These are phyloP conservation scores for Nasonia longicornis DNA, from an alignment of 1,140 invertebrate species.

Conservation along the genomic window DNA sequence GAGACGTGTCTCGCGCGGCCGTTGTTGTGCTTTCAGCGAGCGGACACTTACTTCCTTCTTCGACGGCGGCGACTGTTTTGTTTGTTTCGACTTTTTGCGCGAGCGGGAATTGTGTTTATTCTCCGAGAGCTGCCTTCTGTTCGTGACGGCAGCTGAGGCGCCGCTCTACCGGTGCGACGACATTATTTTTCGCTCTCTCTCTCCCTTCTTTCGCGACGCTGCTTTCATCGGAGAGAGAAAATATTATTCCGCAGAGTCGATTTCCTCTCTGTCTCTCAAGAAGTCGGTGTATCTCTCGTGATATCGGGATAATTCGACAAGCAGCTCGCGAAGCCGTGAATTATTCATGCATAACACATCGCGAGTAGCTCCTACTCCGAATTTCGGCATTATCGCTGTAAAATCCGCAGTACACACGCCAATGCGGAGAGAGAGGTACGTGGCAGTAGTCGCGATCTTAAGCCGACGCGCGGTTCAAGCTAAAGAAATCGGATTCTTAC, in stretches of 20 bases:
- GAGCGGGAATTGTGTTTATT: not conserved
- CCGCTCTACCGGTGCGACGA: not conserved
- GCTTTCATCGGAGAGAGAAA: not conserved
- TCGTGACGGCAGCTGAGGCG: no score
- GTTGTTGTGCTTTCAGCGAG: no score
- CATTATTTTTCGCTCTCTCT: not conserved
- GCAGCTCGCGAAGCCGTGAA: not conserved
- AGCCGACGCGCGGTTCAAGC: not conserved
- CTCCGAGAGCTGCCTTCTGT: not conserved
- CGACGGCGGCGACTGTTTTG: not conserved
- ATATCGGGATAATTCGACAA: not conserved
- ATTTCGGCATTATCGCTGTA: not conserved
- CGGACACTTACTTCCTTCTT: not conserved
- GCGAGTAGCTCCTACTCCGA: not conserved
- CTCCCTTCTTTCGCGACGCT: not conserved
- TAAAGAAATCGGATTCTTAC: constrained; percentile 32
- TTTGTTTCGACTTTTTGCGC: not conserved
- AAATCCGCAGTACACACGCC: not conserved
- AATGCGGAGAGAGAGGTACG: not conserved
- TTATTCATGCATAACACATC: constrained; percentile 14
- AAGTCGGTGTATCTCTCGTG: not conserved
- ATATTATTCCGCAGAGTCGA: not conserved
- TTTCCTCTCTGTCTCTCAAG: not conserved
- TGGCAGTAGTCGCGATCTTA: not conserved
- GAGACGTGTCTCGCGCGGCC: no score